Conservation (phyloP, 2,113 vertebrate species). For the Corvus cornix region DNA sequence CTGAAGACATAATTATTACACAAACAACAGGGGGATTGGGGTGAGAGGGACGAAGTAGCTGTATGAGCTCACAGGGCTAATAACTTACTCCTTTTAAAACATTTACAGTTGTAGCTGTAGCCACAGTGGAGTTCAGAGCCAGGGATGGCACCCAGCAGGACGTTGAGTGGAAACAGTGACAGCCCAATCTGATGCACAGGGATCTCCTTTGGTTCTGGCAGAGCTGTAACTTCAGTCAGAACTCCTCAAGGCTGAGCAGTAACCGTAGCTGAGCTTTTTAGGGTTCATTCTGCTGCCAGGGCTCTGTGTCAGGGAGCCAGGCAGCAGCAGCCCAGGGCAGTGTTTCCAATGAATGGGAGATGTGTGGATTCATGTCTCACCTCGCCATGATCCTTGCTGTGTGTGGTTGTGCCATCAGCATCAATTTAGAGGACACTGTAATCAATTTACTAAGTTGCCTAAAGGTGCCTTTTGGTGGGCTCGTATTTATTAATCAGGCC, state of each 20-base stretch:
- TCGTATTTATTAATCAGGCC: conserved; percentile 17
- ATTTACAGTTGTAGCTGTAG: background rate
- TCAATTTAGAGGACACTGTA: background rate
- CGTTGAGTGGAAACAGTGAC: background rate
- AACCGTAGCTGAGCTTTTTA: background rate
- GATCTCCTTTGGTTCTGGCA: background rate
- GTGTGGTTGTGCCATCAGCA: conserved; percentile 24
- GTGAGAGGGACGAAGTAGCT: background rate
- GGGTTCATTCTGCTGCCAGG: background rate
- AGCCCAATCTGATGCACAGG: background rate
- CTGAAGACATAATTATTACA: conserved; percentile 18
- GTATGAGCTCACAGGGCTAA: background rate
- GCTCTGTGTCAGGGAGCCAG: background rate
- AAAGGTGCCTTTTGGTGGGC: conserved; percentile 19
- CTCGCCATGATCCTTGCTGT: background rate
- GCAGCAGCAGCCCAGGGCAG: background rate
- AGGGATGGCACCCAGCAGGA: background rate
- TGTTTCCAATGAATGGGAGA: background rate
- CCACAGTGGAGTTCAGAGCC: background rate
- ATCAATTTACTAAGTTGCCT: background rate
- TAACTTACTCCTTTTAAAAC: background rate
- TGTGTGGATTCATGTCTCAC: background rate
- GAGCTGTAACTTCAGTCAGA: background rate
- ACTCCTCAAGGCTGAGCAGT: background rate
- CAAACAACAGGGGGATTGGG: background rate